Base-by-base conservation (phyloP, 2,888 invertebrate genomes). In the Agrochola macilenta region DNA sequence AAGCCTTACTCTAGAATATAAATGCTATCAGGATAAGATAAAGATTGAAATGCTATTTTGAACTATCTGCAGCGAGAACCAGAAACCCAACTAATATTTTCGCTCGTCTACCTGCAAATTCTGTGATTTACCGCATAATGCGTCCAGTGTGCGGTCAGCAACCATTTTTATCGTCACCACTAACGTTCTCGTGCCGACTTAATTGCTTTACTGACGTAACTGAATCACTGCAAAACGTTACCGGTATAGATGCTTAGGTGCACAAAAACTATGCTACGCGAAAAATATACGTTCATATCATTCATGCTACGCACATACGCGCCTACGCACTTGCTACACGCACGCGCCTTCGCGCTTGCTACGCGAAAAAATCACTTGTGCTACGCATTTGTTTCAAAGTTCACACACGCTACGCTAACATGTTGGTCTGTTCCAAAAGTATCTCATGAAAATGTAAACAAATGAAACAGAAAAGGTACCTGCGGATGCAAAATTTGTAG, bases 161-260 rank as follows among this genome's bases (percentile, higher is more conserved):
- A 23, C 39, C 26, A 71, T 83, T 81, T 81, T 81, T 81, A 78
- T 78, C 71, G 66, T 83, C 79, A 78, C 83, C 80, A 66, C 78
- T 80, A 70, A 78, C 78, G 80, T 61, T 61, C 49, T 58, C 65
- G 43, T 26, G 26, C 35, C 60, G 70, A 71, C 61, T 66, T 83
- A 83, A 81, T 83, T 83, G 78, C 65, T 68, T 83, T 68, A 84
- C 43, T 20, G 65, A 54, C 78, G 69, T 81, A 54, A 75, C 75
- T 75, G 14, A 82, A 82, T 82, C 23, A 8, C 52, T 69, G 35
- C 30, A 70, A 83, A 80, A 70, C 23, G 23, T 66, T 66, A 58
- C 46, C 26, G 11, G 54, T 57, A 43, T 57, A 78, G 35, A 66
- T 5, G n/a, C 30, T 49, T 35, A 49, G 60, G 26, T 65, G 2